phyloP scores from a whole-genome alignment of 2,797 vertebrate species.

The Myotis pilosus region DNA sequence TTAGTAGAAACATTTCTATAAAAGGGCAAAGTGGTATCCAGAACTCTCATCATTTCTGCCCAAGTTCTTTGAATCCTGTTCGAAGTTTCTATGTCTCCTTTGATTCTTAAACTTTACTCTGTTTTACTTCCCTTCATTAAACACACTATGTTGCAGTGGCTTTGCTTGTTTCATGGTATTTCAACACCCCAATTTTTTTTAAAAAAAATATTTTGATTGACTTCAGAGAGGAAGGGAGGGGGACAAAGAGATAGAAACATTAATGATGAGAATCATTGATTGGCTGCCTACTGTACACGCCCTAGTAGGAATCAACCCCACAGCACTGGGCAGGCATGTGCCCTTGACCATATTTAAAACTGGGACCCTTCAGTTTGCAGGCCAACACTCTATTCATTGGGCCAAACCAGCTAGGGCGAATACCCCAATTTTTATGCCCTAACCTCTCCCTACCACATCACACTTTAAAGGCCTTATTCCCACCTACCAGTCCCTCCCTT shows the following conservation, averaged over 20 bases:
- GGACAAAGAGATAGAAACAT: too few relatives aligned
- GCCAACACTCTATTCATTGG: too few relatives aligned
- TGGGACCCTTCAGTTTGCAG: too few relatives aligned
- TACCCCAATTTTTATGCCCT: neutral
- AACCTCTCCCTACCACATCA: neutral
- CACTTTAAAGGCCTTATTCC: neutral
- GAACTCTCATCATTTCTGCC: neutral
- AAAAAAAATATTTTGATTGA: too few relatives aligned
- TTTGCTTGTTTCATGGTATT: neutral
- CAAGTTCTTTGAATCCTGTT: neutral
- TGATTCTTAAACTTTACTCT: neutral
- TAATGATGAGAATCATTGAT: too few relatives aligned
- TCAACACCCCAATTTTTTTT: neutral
- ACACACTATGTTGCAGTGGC: neutral
- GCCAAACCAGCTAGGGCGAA: too few relatives aligned
- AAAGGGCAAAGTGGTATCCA: neutral
- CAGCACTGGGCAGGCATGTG: too few relatives aligned
- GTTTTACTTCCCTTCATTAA: slow-evolving; percentile 3
- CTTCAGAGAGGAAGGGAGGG: too few relatives aligned
- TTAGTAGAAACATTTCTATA: neutral
- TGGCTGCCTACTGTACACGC: too few relatives aligned
- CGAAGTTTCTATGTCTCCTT: neutral
- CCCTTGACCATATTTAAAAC: too few relatives aligned
- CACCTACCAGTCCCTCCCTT: neutral
- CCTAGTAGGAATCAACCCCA: too few relatives aligned